Conservation (phyloP, 2,113 vertebrate genomes). For the Onychorhynchus coronatus region DNA sequence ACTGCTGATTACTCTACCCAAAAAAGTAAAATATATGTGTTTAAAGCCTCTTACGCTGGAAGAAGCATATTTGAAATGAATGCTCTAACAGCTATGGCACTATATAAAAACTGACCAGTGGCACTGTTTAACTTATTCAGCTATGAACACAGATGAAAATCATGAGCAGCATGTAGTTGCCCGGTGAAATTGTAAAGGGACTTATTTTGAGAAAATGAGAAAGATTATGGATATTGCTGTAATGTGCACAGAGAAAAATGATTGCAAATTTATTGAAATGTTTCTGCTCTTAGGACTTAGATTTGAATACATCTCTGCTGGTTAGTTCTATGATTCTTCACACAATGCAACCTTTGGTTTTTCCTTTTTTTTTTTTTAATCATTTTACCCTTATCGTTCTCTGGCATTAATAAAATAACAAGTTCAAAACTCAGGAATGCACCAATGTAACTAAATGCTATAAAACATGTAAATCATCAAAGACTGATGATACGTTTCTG, state of each 20-base stretch:
- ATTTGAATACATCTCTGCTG: not conserved
- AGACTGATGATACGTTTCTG: not conserved
- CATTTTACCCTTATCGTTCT: not conserved
- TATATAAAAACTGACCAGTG: not conserved
- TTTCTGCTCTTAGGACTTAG: not conserved
- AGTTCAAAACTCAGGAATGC: not conserved
- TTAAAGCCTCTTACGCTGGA: not conserved
- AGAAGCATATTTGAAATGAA: not conserved
- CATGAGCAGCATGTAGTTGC: not conserved
- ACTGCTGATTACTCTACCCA: not conserved
- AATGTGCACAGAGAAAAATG: not conserved
- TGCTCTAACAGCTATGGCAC: not conserved
- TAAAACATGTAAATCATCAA: not conserved
- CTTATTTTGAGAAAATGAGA: not conserved
- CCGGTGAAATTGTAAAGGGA: not conserved
- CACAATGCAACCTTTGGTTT: not conserved
- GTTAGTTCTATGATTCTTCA: not conserved
- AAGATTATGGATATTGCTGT: not conserved
- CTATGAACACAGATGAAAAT: not conserved
- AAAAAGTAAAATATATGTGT: not conserved
- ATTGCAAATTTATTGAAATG: not conserved
- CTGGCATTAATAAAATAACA: not conserved
- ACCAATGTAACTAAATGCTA: not conserved
- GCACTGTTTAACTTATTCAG: not conserved
- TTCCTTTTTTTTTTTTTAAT: not conserved